phyloP scores from a whole-genome alignment of 2,113 vertebrate species.

The Ophthalmolycus amberensis region DNA sequence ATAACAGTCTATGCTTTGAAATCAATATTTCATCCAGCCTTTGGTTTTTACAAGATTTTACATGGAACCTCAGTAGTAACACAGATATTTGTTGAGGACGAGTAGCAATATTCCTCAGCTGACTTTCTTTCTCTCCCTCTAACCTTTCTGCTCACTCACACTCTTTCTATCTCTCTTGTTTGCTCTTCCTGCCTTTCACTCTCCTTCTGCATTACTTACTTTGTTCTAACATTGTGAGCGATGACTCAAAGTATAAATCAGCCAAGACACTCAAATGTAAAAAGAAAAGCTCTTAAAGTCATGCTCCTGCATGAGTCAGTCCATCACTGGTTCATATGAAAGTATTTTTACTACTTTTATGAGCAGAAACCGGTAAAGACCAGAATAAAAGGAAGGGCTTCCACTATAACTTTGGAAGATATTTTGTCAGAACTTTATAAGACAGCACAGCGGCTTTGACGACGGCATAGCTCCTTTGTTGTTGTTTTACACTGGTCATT shows the following conservation, averaged over 20 bases:
- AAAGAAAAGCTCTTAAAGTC: neutral
- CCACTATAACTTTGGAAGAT: conserved; percentile 14
- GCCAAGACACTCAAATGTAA: neutral
- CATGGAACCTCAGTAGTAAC: neutral
- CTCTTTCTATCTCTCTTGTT: no score
- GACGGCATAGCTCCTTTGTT: neutral
- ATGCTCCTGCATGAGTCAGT: neutral
- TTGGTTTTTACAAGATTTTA: neutral
- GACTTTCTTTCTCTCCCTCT: no score
- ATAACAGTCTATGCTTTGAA: neutral
- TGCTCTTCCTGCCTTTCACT: no score
- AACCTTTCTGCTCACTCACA: no score
- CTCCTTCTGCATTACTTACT: no score
- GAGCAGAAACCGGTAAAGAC: neutral
- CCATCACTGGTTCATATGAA: neutral
- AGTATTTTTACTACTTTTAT: neutral
- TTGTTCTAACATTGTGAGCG: no score
- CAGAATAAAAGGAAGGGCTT: neutral
- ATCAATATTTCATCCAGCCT: neutral
- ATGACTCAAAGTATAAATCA: no score
- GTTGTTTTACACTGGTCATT: conserved; percentile 34
- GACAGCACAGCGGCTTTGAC: conserved; percentile 22
- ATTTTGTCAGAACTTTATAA: conserved; percentile 28
- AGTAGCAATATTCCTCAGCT: no score
- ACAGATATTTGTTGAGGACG: neutral